Evolutionary conservation across 2,797 vertebrate species (phyloP), one percentile per base, ranked within the genome.

Genomic region (Sebastes nivosus): DNA sequence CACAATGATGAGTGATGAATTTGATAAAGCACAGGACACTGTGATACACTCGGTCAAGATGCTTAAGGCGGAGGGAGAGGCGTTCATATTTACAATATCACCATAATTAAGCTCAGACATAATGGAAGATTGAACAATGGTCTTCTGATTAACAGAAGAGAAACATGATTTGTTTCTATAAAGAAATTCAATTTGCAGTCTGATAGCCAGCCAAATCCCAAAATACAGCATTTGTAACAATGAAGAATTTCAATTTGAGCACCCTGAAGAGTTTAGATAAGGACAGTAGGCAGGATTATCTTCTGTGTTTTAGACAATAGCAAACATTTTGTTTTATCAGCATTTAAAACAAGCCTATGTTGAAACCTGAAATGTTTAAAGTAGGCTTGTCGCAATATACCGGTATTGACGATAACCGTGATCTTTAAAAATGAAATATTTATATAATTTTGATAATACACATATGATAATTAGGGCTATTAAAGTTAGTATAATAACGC

Each of bases 401-500:
- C 42, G 7, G 16, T 18, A 46, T 18, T 0, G 16, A 18, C 16
- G 0, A 46, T 46, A 46, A 46, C 42, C 1, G 16, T 46, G 42
- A 18, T 18, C 6, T 46, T 46, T 46, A 46, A 46, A 46, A 46
- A 46, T 20, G 7, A 46, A 46, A 46, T 46, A 8, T 46, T 46
- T 46, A 18, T 8, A 46, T 46, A 1, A 46, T 46, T 16, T 46
- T 18, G 8, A 46, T 46, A 46, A 8, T 8, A 20, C 42, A 46
- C 16, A 18, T 46, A 46, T 46, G 42, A 46, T 46, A 18, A 46
- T 18, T 4, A 46, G 42, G 6, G 16, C 42, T 46, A 18, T 46
- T 7, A 0, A 0, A 46, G 16, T 0, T 46, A 8, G 6, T 18
- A 18, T 18, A 46, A 46, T 18, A 36, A 36, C 34, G 34, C 34